Conservation (phyloP, 2,113 vertebrate genomes). For the Bos taurus region DNA sequence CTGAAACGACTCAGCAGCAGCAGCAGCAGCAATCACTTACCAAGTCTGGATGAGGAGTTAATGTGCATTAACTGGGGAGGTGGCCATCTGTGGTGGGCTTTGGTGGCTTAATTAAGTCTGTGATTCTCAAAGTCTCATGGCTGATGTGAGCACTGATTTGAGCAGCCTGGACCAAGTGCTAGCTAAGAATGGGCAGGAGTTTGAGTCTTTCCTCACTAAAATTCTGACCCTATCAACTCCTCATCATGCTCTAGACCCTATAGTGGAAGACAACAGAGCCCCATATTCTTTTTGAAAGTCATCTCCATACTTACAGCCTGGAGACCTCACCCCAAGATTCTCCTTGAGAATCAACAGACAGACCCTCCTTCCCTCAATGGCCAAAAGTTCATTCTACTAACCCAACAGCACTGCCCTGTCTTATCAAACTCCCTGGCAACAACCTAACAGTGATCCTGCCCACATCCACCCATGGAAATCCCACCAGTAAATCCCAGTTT, state of each 20-base stretch:
- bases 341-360: neutral
- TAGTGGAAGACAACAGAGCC: neutral
- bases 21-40: neutral
- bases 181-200: neutral
- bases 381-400: neutral
- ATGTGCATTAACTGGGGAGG: neutral
- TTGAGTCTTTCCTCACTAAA: neutral
- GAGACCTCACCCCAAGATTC: neutral
- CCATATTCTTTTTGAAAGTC: neutral
- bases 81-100: neutral
- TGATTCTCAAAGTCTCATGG: rapidly evolving
- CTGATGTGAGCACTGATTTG: too few species aligned
- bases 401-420: rapidly evolving
- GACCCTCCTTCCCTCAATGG: neutral
- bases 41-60: neutral
- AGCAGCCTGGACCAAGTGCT: neutral
- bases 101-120: neutral
- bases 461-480: neutral
- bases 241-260: neutral
- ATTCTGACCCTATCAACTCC: neutral
- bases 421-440: neutral
- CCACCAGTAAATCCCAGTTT: neutral
- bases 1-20: neutral
- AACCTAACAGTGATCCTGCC: neutral
- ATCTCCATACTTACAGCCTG: neutral